Conservation (phyloP, 2,113 vertebrate species). For the Arenaria interpres region DNA sequence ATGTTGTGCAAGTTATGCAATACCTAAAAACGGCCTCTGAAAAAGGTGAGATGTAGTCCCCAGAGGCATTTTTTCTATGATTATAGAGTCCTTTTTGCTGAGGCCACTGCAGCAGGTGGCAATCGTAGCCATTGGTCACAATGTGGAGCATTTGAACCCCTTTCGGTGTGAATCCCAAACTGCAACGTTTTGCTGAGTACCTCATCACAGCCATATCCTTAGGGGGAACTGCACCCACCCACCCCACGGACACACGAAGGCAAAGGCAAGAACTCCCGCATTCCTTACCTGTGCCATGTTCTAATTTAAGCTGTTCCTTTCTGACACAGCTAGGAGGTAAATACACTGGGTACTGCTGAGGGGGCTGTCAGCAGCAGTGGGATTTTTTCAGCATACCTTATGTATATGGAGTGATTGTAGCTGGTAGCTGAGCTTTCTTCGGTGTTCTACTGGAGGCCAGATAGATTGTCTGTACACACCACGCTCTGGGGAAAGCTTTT, state of each 20-base stretch:
- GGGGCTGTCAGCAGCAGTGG: background rate
- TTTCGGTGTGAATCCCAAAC: background rate
- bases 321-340: background rate
- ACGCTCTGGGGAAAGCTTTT: background rate
- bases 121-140: background rate
- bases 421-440: background rate
- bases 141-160: background rate
- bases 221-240: too few relatives aligned
- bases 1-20: background rate
- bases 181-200: background rate
- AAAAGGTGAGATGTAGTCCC: background rate
- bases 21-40: background rate
- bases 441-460: background rate
- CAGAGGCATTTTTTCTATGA: background rate
- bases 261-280: fast-evolving
- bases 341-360: background rate
- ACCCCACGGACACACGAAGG: too few relatives aligned
- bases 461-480: background rate
- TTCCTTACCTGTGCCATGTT: background rate
- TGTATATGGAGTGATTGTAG: background rate
- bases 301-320: background rate
- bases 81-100: background rate
- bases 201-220: background rate
- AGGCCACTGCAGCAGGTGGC: background rate
- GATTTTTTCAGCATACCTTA: background rate